These are phyloP conservation scores for Saccopteryx leptura DNA, from an alignment of 2,113 vertebrate genomes.

Conservation along the genomic window DNA sequence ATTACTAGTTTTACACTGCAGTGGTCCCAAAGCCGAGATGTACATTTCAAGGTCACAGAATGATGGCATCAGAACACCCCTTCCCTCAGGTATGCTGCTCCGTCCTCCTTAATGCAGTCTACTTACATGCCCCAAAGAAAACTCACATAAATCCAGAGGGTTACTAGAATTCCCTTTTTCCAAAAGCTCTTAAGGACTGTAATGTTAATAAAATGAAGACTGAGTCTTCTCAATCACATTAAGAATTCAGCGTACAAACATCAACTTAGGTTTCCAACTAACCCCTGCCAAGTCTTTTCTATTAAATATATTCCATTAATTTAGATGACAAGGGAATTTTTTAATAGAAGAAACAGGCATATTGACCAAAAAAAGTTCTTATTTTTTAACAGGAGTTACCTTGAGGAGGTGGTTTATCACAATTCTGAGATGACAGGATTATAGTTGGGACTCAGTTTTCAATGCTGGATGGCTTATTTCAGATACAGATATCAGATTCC, in stretches of 20 bases:
- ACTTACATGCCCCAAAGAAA: slow-evolving; percentile 69
- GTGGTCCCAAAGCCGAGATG: not conserved
- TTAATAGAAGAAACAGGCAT: not conserved
- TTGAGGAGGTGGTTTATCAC: slow-evolving; percentile 20
- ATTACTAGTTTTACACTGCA: slow-evolving; percentile 4
- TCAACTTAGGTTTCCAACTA: not conserved
- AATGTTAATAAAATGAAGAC: not conserved
- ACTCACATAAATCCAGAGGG: not conserved
- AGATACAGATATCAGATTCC: not conserved
- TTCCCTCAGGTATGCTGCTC: not conserved
- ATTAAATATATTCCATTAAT: slow-evolving; percentile 35
- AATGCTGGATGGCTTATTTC: slow-evolving; percentile 6
- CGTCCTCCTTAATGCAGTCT: not conserved
- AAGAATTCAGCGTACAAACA: slow-evolving; percentile 25
- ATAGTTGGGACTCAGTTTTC: not conserved
- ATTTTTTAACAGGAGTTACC: slow-evolving; percentile 1
- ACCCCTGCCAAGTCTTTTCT: not conserved
- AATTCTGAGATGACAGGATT: slow-evolving; percentile 36
- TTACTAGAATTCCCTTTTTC: not conserved
- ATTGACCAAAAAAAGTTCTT: not conserved
- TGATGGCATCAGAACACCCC: not conserved
- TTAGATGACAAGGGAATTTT: not conserved
- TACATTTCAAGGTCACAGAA: slow-evolving; percentile 43
- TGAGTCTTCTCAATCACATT: not conserved
- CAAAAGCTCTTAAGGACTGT: not conserved